Percentiles rank a stretch among this genome's conserved stretches.
phyloP scores from a whole-genome alignment of 1,140 invertebrate species.

The Heliconius nattereri region DNA sequence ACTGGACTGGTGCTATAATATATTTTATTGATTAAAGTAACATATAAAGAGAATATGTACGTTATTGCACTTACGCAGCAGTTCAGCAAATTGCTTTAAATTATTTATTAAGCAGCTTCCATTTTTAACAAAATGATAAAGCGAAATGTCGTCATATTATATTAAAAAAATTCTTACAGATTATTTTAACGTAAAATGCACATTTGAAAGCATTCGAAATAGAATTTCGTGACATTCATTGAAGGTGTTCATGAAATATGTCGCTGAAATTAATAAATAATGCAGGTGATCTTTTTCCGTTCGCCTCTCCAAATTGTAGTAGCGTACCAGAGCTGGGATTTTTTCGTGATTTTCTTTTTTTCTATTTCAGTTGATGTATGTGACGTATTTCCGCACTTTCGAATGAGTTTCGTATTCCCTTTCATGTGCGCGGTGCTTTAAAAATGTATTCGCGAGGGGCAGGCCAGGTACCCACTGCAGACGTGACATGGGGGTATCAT shows the following conservation, averaged over 20 bases:
- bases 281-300: slow-evolving; percentile 43
- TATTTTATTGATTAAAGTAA: background rate
- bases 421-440: slow-evolving; percentile 70
- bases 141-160: slow-evolving; percentile 4
- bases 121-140: background rate
- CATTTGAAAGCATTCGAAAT: background rate
- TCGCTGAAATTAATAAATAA: slow-evolving; percentile 29
- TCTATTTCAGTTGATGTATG: slow-evolving; percentile 74
- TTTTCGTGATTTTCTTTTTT: slow-evolving; percentile 62
- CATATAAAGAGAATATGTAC: background rate
- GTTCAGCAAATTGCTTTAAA: background rate
- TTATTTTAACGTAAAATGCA: background rate
- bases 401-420: slow-evolving; percentile 69
- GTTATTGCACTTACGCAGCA: slow-evolving; percentile 5
- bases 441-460: slow-evolving; percentile 67
- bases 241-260: background rate
- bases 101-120: background rate
- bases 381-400: slow-evolving; percentile 74
- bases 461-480: slow-evolving; percentile 27
- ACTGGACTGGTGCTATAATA: background rate
- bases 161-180: background rate
- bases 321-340: slow-evolving; percentile 66
- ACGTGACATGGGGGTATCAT: slow-evolving; percentile 47
- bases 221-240: background rate
- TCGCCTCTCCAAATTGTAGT: slow-evolving; percentile 63